Evolutionary conservation across 2,113 vertebrate species (phyloP), one percentile per base, ranked within the genome.

Genomic region (Engraulis encrasicolus): DNA sequence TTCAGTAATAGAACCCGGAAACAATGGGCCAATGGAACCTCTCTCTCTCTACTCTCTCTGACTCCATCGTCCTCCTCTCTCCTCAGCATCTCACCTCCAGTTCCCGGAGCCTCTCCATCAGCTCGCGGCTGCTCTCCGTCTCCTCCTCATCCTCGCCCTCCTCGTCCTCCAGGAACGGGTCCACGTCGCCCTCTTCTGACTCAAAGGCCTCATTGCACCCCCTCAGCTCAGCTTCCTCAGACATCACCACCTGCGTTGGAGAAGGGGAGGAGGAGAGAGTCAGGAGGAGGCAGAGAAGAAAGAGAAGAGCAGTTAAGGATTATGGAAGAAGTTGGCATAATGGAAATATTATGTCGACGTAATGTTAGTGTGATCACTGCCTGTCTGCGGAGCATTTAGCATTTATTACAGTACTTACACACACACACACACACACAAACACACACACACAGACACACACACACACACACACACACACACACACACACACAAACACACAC

Each of bases 71-170:
- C n/a, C n/a, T n/a, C n/a, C n/a, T n/a, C n/a, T n/a, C n/a, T 5
- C 19, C 4, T 23, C 9, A 0, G 54, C 34, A 61, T 1, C 61
- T 82, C 83, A 86, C 85, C 85, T 86, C 85, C 40, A 86, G 52
- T 1, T 83, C 58, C 14, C 40, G 18, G 34, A 20, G 27, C 0
- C 54, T 0, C 82, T 95, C 96, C 95, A 95, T 95, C 81, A 96
- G 90, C 87, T 95, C 95, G 84, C 92, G 58, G 58, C 93, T 94
- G 78, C 86, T 85, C 80, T 89, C 88, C 0, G 58, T 79, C 37
- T 86, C 88, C 20, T 86, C 85, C 18, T 86, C 85, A 38, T 86
- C 85, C 20, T 81, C 58, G 23, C 58, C 58, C 6, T 66, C 58
- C 23, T 66, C 58, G 9, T 66, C 58, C 58, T 81, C 86, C 84